Conservation (phyloP, 1,140 invertebrate species). For the Drosophila pectinifera region DNA sequence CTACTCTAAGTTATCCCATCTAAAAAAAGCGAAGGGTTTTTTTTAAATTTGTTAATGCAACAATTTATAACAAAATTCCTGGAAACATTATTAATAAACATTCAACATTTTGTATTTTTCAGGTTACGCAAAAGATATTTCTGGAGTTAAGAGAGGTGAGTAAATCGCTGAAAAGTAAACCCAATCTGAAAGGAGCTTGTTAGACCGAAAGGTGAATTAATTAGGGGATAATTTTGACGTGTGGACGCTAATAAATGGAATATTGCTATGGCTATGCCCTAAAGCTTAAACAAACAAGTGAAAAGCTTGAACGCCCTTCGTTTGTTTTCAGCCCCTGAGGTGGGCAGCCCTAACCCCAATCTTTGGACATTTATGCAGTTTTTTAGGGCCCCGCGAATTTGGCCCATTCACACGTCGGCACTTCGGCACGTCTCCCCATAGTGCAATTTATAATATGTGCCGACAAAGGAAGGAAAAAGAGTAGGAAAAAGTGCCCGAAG, state of each 20-base stretch:
- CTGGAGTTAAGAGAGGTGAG: conserved; percentile 84
- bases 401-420: conserved; percentile 75
- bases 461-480: conserved; percentile 43
- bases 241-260: neutral
- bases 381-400: conserved; percentile 46
- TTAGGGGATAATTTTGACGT: no score
- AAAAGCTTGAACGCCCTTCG: conserved; percentile 3
- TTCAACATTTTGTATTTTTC: conserved; percentile 41
- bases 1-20: conserved; percentile 4
- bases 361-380: conserved; percentile 48
- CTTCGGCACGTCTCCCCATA: conserved; percentile 63
- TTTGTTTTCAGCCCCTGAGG: neutral
- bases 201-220: no score
- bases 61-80: conserved; percentile 52
- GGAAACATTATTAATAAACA: conserved; percentile 46
- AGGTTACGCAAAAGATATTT: conserved; percentile 85
- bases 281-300: conserved; percentile 1
- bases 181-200: no score
- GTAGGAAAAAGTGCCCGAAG: conserved; percentile 33
- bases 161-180: neutral
- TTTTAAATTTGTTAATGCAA: conserved; percentile 24
- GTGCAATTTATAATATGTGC: conserved; percentile 77
- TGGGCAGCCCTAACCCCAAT: conserved; percentile 43
- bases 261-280: neutral
- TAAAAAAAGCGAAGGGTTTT: conserved; percentile 5